phyloP scores from a whole-genome alignment of 2,888 invertebrate species.

The Argyresthia goedartella region DNA sequence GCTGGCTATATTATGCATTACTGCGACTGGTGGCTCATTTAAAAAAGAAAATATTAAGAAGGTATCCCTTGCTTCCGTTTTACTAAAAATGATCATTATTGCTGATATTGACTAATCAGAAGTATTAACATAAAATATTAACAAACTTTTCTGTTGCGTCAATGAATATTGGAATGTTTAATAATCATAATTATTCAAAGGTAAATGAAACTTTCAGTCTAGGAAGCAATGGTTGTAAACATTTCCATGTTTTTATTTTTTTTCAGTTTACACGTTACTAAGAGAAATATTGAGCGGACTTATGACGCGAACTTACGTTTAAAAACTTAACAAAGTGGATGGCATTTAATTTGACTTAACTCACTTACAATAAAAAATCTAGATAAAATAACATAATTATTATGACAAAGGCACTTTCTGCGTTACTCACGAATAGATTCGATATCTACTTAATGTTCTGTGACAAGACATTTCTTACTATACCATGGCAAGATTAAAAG shows the following conservation, averaged over 20 bases:
- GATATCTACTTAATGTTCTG: constrained; percentile 40
- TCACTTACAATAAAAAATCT: constrained; percentile 43
- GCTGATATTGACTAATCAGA: constrained; percentile 7
- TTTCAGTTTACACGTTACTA: too few species aligned
- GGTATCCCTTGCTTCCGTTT: constrained; percentile 32
- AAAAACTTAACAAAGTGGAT: constrained; percentile 71
- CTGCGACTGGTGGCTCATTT: constrained; percentile 35
- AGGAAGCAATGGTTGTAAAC: too few species aligned
- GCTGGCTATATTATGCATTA: constrained; percentile 39
- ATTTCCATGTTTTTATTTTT: too few species aligned
- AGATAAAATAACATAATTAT: constrained; percentile 50
- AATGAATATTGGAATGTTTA: too few species aligned
- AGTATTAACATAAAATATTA: too few species aligned
- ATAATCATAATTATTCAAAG: too few species aligned
- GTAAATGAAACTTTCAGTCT: too few species aligned
- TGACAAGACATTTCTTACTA: constrained; percentile 66
- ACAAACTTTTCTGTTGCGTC: too few species aligned
- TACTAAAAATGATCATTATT: background rate
- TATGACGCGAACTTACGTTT: constrained; percentile 60
- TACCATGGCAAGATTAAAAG: constrained; percentile 70
- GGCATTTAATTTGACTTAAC: constrained; percentile 71
- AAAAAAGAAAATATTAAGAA: constrained; percentile 32
- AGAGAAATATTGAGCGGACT: constrained; percentile 67
- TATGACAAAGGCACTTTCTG: constrained; percentile 63
- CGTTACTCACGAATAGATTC: constrained; percentile 43